Evolutionary conservation across 2,113 vertebrate genomes (phyloP).

Genomic region (Ceyx cyanopectus): DNA sequence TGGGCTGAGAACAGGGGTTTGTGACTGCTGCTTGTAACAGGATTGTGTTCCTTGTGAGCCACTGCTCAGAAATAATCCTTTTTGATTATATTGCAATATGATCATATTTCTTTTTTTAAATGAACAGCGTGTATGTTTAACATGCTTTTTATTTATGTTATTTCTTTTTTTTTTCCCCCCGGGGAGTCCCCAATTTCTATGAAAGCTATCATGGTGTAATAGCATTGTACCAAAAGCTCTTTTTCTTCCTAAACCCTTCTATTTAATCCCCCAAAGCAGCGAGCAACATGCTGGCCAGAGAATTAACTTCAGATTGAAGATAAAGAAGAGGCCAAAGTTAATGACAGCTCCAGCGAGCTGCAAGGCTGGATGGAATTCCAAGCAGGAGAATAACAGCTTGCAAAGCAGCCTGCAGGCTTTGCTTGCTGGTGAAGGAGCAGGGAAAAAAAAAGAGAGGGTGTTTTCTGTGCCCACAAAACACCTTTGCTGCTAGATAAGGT

Average conservation of each 20-base stretch:
- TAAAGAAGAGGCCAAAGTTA: constrained; percentile 79
- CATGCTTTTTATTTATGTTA: background rate
- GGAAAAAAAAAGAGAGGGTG: constrained; percentile 21
- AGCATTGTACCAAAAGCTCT: constrained; percentile 82
- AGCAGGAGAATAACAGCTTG: constrained; percentile 61
- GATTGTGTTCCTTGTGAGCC: constrained; percentile 31
- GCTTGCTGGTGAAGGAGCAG: background rate
- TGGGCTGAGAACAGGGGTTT: background rate
- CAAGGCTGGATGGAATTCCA: constrained; percentile 67
- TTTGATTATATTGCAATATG: constrained; percentile 67
- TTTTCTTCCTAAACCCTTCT: constrained; percentile 85
- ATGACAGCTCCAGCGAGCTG: constrained; percentile 74
- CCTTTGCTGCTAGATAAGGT: constrained; percentile 42
- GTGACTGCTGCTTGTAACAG: constrained; percentile 14
- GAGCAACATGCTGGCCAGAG: constrained; percentile 77
- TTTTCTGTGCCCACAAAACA: constrained; percentile 14
- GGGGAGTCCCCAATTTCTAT: constrained; percentile 77
- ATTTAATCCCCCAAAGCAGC: constrained; percentile 82
- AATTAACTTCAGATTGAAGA: constrained; percentile 86
- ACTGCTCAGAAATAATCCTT: constrained; percentile 61
- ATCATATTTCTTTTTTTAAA: constrained; percentile 74
- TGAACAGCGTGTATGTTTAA: constrained; percentile 74
- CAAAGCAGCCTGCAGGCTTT: constrained; percentile 49
- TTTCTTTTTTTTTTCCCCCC: background rate
- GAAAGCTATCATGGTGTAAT: constrained; percentile 83